These are phyloP conservation scores for Perizoma affinitatum DNA, from an alignment of 2,888 invertebrate genomes.

Conservation along the genomic window DNA sequence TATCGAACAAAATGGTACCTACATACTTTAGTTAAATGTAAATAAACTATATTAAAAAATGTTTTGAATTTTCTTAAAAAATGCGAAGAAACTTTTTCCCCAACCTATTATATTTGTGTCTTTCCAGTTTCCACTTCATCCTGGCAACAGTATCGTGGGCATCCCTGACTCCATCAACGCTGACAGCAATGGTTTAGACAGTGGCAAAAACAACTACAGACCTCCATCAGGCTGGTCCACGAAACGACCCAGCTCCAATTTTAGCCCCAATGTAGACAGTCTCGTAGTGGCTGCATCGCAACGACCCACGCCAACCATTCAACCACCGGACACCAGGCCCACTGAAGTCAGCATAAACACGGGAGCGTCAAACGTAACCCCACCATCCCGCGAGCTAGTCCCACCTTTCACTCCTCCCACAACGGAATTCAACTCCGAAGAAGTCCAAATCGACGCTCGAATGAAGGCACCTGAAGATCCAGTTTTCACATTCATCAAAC, in stretches of 20 bases:
- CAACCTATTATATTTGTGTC: constrained; percentile 6
- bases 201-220: constrained; percentile 74
- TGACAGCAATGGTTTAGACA: constrained; percentile 68
- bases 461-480: constrained; percentile 54
- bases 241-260: constrained; percentile 46
- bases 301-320: constrained; percentile 55
- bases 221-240: constrained; percentile 84
- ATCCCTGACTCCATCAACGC: constrained; percentile 70
- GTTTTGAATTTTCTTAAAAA: too few relatives aligned
- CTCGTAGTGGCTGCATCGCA: constrained; percentile 57
- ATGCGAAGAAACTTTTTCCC: too few relatives aligned
- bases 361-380: constrained; percentile 40
- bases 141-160: constrained; percentile 72
- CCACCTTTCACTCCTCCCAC: constrained; percentile 59
- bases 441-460: constrained; percentile 48
- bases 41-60: too few relatives aligned
- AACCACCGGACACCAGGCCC: constrained; percentile 42
- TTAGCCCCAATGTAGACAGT: constrained; percentile 40
- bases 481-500: constrained; percentile 73
- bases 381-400: constrained; percentile 57
- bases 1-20: too few relatives aligned
- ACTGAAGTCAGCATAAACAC: constrained; percentile 18
- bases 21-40: too few relatives aligned
- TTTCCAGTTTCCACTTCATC: constrained; percentile 67
- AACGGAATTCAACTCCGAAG: constrained; percentile 50